phyloP scores from a whole-genome alignment of 2,113 vertebrate genomes.

The Vicugna pacos region DNA sequence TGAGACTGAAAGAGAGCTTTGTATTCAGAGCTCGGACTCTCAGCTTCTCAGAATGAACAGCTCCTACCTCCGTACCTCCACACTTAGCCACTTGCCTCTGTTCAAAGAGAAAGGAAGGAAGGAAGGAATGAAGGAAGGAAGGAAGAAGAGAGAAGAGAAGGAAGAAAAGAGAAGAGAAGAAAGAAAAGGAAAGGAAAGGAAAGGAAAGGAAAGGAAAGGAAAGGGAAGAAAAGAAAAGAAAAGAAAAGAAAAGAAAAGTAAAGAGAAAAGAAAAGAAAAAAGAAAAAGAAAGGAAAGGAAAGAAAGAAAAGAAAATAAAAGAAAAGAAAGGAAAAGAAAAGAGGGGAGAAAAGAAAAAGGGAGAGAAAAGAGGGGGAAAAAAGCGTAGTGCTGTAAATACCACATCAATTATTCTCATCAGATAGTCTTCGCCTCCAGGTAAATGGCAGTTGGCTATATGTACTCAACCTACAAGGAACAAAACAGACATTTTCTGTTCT shows the following conservation, averaged over 20 bases:
- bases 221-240: no score
- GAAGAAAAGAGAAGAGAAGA: no score
- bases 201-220: no score
- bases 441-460: conserved; percentile 35
- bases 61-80: not conserved
- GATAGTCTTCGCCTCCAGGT: not conserved
- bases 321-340: no score
- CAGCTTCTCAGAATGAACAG: not conserved
- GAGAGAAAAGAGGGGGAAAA: not conserved
- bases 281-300: no score
- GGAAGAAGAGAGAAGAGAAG: no score
- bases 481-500: not conserved
- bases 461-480: not conserved
- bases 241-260: no score
- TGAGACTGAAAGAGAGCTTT: not conserved
- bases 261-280: no score
- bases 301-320: no score
- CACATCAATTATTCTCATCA: not conserved
- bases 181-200: no score
- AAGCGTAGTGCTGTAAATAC: not conserved
- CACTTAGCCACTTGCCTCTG: not conserved
- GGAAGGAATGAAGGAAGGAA: no score
- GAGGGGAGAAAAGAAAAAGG: no score
- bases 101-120: not conserved
- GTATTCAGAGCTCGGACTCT: not conserved